phyloP scores from a whole-genome alignment of 2,888 invertebrate genomes.

The Caenorhabditis afra region DNA sequence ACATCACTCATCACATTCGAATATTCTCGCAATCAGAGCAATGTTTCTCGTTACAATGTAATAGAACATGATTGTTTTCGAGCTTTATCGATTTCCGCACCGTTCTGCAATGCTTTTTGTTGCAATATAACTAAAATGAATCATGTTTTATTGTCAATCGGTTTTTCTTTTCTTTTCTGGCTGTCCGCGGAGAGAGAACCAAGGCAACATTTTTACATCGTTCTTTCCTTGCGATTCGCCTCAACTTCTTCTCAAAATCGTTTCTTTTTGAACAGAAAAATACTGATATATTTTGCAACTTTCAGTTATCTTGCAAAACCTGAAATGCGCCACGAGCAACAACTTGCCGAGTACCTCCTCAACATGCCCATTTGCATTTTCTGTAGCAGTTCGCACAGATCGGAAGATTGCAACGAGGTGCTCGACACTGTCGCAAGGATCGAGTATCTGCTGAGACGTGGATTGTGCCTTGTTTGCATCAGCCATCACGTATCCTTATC shows the following conservation, averaged over 20 bases:
- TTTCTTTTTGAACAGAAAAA: too few species aligned
- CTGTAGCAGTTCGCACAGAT: conserved; percentile 32
- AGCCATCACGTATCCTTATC: conserved; percentile 22
- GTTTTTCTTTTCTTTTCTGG: too few species aligned
- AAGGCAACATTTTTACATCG: too few species aligned
- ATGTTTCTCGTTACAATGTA: too few species aligned
- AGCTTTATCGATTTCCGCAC: too few species aligned
- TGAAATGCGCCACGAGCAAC: conserved; percentile 12
- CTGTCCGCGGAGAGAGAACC: too few species aligned
- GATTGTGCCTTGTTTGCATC: conserved; percentile 34
- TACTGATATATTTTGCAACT: too few species aligned
- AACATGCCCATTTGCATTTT: conserved; percentile 38
- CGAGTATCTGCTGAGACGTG: conserved; percentile 12
- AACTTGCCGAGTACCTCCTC: conserved; percentile 34
- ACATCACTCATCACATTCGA: too few species aligned
- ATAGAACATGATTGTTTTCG: too few species aligned
- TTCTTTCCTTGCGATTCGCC: not conserved
- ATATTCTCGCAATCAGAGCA: too few species aligned
- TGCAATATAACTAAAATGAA: not conserved
- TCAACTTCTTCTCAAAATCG: not conserved
- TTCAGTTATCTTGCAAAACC: not conserved
- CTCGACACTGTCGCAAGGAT: conserved; percentile 14
- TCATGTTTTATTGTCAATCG: not conserved
- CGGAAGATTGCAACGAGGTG: conserved; percentile 17
- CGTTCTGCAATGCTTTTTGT: too few species aligned